Base-by-base conservation (phyloP, 2,888 invertebrate species). In the Meiosimyza platycephala region DNA sequence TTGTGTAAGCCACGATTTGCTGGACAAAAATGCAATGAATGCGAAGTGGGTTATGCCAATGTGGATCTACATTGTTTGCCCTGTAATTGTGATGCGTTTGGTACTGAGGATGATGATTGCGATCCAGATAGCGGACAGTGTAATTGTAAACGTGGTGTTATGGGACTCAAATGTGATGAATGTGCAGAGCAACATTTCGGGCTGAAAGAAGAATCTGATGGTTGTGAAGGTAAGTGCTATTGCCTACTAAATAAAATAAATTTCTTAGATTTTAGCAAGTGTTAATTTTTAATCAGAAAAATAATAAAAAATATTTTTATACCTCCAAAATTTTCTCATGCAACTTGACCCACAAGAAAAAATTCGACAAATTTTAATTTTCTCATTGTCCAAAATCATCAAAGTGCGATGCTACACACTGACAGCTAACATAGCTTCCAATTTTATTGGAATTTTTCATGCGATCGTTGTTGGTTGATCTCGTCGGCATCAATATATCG, bases 111-210 rank as follows among this genome's bases (percentile, higher is more conserved):
- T 71, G 70, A 81, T 6, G 79, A 83, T 52, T 98, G 98, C 88
- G 93, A 95, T 85, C 87, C 91, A 0, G 87, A 88, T 60, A 91
- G 90, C n/a, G 97, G 97, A 11, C 91, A 91, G 75, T 97, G 97
- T 88, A 88, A 89, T 54, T 97, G 95, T 88, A 92, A 92, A 57
- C 85, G 90, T 0, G 95, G 95, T 75, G 94, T 95, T 2, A 91
- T 92, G 77, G 95, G 96, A 68, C 90, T 93, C 73, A 91, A 90
- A 80, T 96, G 96, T 83, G 92, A 93, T 82, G 88, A 87, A 68
- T 95, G 95, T 82, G 89, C 91, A 71, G 89, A 91, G 71, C 90
- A 92, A 62, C 91, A 92, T 87, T 95, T 92, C 85, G 93, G 92
- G 15, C 90, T 95, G 79, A 85, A 86, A 64, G 80, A 79, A 33